A percentile compares a stretch with the other conserved stretches of the same genome.
phyloP scores from a whole-genome alignment of 2,888 invertebrate species.

The Abscondita cerata region DNA sequence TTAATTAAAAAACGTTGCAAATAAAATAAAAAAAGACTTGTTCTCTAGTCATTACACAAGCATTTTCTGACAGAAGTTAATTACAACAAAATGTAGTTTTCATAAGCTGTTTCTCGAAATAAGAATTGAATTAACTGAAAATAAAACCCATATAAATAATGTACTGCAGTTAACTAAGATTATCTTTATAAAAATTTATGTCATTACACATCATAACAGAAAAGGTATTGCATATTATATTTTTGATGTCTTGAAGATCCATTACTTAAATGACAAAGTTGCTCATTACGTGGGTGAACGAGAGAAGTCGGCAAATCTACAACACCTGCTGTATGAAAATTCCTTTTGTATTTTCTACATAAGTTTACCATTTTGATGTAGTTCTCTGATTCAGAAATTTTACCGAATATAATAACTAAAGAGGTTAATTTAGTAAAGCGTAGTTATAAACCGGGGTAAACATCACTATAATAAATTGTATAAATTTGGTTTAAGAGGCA shows the following conservation, averaged over 20 bases:
- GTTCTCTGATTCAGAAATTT: slow-evolving; percentile 15
- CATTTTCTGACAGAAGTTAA: too few species aligned
- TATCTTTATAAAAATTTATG: slow-evolving; percentile 18
- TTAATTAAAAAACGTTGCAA: background rate
- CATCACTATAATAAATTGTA: slow-evolving; percentile 3
- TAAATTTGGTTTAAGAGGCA: slow-evolving; percentile 3
- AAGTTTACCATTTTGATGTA: slow-evolving; percentile 23
- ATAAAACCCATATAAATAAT: background rate
- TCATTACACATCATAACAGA: slow-evolving; percentile 19
- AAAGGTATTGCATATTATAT: slow-evolving; percentile 28
- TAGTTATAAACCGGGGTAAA: slow-evolving; percentile 5
- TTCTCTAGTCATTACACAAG: too few species aligned
- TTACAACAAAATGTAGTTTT: too few species aligned
- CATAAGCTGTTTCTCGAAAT: too few species aligned
- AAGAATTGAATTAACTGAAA: too few species aligned
- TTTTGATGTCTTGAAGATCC: slow-evolving; percentile 32
- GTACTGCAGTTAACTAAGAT: slow-evolving; percentile 10
- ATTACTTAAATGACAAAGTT: slow-evolving; percentile 34
- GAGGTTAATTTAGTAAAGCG: slow-evolving; percentile 5
- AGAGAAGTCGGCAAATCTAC: slow-evolving; percentile 21
- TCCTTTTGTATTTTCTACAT: slow-evolving; percentile 26
- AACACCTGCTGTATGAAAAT: slow-evolving; percentile 32
- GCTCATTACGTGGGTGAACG: slow-evolving; percentile 29
- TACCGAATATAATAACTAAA: background rate
- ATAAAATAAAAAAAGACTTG: too few species aligned